Conservation (phyloP, 1,140 invertebrate genomes). For the Scaptomyza pallida region DNA sequence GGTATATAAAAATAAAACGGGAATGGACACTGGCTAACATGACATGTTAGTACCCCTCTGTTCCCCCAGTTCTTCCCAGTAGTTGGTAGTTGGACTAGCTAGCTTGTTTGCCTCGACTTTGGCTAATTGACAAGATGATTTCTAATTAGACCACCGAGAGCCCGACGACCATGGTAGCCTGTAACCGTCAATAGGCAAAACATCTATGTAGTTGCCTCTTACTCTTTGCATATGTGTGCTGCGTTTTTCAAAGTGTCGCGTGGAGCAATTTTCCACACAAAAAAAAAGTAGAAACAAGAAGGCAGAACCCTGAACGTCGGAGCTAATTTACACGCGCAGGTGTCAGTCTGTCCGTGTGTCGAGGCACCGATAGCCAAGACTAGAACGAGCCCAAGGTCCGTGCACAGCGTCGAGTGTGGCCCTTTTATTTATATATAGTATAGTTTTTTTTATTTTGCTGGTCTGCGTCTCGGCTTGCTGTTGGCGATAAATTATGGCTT, state of each 20-base stretch:
- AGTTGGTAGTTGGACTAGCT: not conserved
- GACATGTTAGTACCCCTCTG: conserved; percentile 46
- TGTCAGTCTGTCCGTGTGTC: conserved; percentile 56
- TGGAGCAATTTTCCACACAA: conserved; percentile 6
- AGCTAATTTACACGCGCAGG: conserved; percentile 74
- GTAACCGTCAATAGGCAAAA: not conserved
- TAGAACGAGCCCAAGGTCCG: conserved; percentile 1
- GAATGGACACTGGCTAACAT: conserved; percentile 47
- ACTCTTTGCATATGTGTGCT: conserved; percentile 49
- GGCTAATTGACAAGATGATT: conserved; percentile 81
- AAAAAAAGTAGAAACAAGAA: no score
- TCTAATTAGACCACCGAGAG: conserved; percentile 81
- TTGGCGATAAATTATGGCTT: conserved; percentile 80
- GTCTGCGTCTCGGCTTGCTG: conserved; percentile 70
- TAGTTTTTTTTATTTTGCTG: conserved; percentile 10
- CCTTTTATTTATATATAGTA: conserved; percentile 32
- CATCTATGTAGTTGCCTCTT: not conserved
- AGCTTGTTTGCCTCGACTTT: conserved; percentile 4
- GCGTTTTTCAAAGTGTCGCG: conserved; percentile 46
- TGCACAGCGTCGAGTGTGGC: conserved; percentile 55
- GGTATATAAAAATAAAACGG: conserved; percentile 4
- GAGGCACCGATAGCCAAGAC: not conserved
- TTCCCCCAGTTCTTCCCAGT: conserved; percentile 30
- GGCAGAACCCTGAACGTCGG: conserved; percentile 29
- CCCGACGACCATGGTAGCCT: not conserved